A percentile compares a stretch with the other conserved stretches of the same genome.
phyloP scores from a whole-genome alignment of 1,140 invertebrate genomes.

The Aphaenogaster rudis region DNA sequence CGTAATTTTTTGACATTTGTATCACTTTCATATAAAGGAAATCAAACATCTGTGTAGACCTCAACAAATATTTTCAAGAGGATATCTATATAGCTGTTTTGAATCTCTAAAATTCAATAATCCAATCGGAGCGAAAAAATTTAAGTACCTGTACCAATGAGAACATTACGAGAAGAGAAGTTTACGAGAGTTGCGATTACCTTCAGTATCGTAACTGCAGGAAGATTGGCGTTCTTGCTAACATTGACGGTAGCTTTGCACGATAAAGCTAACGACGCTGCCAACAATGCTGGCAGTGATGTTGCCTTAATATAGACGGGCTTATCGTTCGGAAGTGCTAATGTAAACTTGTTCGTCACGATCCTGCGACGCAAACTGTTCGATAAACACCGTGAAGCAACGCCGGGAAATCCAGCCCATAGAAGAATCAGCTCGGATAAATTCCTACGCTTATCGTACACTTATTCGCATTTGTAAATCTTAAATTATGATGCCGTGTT shows the following conservation, averaged over 20 bases:
- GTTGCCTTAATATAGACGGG: conserved; percentile 49
- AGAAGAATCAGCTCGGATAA: background rate
- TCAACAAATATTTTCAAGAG: conserved; percentile 19
- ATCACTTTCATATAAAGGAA: conserved; percentile 23
- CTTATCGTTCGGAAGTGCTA: conserved; percentile 54
- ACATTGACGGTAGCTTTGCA: conserved; percentile 11
- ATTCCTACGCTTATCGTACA: background rate
- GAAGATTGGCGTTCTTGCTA: conserved; percentile 25
- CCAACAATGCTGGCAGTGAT: conserved; percentile 26
- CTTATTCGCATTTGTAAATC: background rate
- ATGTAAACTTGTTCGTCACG: conserved; percentile 53
- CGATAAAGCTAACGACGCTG: conserved; percentile 47
- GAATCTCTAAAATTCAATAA: conserved; percentile 1
- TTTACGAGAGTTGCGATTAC: conserved; percentile 34
- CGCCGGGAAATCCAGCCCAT: background rate
- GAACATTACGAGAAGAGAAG: background rate
- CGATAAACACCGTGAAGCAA: conserved; percentile 22
- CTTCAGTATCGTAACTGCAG: background rate
- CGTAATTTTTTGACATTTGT: conserved; percentile 60
- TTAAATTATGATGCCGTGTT: background rate
- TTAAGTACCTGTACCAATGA: background rate
- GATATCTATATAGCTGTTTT: background rate
- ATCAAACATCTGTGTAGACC: conserved; percentile 30
- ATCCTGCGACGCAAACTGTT: conserved; percentile 41
- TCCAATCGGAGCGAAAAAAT: background rate